Base-by-base conservation (phyloP, 2,113 vertebrate genomes). In the Triplophysa rosa region DNA sequence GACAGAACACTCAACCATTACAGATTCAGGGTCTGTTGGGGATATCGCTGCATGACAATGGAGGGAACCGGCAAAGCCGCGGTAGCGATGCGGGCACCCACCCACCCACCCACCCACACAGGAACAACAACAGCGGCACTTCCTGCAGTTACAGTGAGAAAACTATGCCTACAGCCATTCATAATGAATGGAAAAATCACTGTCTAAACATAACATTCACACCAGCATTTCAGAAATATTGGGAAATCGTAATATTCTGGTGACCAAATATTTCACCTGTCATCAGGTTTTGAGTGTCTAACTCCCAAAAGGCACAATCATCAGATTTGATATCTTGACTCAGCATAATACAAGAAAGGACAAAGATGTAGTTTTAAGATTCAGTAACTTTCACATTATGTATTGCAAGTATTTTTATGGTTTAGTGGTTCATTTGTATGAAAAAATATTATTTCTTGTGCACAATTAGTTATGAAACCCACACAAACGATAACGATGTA, bases 61-160 rank as follows among this genome's bases (percentile, higher is more conserved):
- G 29, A 24, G 13, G 74, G 40, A 66, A 47, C 21, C 47, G 66
- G 65, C 49, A 7, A 29, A 56, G 37, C 73, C 63, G 72, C 58
- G 58, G 11, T 33, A 64, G 49, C 14, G 13, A 11, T 13, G 40
- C 71, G 24, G 21, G 33, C 29, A 29, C 29, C 29, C 29, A 29
- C n/a, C n/a, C 37, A 76, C n/a, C 52, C 17, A 29, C n/a, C 52
- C 9, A 29, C 69, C 52, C 54, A 21, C 69, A 72, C 69, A 72
- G 69, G 69, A 75, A 75, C 72, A 75, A 75, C 72, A 76, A 29
- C 65, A 24, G 62, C 62, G n/a, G 67, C 23, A 80, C 67, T 56
- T 70, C 23, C 54, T 63, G 63, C 67, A n/a, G 21, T 33, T 45
- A 66, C 42, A 66, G 14, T 42, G 23, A 59, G 40, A 17, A 61